Evolutionary conservation across 2,888 invertebrate genomes (phyloP).

Genomic region (Linnaemya tessellans): DNA sequence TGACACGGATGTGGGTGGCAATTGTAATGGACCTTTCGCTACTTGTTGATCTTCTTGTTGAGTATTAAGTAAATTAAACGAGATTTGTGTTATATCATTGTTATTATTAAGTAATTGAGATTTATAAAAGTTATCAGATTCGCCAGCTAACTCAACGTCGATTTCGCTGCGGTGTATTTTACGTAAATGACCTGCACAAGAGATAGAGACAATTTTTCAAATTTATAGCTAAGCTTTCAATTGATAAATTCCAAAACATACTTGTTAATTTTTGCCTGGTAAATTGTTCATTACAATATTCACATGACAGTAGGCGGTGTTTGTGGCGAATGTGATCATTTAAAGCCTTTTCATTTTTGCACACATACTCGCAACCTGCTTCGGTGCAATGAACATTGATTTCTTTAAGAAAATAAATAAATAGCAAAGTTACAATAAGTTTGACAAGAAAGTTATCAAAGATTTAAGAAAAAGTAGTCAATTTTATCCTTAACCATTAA

Average conservation of each 20-base stretch:
- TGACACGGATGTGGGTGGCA: slow-evolving; percentile 7
- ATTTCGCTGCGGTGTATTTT: slow-evolving; percentile 72
- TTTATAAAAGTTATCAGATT: slow-evolving; percentile 69
- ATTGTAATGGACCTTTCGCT: background rate
- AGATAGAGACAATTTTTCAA: background rate
- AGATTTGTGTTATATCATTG: slow-evolving; percentile 70
- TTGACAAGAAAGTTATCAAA: too few relatives aligned
- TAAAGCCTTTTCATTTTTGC: slow-evolving; percentile 72
- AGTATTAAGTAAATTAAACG: slow-evolving; percentile 71
- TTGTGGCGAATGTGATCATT: slow-evolving; percentile 73
- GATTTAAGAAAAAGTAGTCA: too few relatives aligned
- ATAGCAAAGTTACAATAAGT: too few relatives aligned
- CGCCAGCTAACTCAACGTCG: slow-evolving; percentile 53
- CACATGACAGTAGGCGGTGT: slow-evolving; percentile 73
- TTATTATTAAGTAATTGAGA: slow-evolving; percentile 71
- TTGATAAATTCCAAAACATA: slow-evolving; percentile 17
- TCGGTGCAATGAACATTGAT: slow-evolving; percentile 68
- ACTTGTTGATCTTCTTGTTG: slow-evolving; percentile 43
- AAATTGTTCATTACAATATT: slow-evolving; percentile 73
- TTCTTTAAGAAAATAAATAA: slow-evolving; percentile 57
- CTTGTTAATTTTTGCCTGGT: slow-evolving; percentile 71
- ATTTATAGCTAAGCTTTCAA: background rate
- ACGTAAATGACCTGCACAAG: slow-evolving; percentile 71
- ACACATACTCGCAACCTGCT: slow-evolving; percentile 69
- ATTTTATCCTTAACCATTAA: too few relatives aligned